Base-by-base conservation (phyloP, 2,797 vertebrate species). In the Champsocephalus gunnari region DNA sequence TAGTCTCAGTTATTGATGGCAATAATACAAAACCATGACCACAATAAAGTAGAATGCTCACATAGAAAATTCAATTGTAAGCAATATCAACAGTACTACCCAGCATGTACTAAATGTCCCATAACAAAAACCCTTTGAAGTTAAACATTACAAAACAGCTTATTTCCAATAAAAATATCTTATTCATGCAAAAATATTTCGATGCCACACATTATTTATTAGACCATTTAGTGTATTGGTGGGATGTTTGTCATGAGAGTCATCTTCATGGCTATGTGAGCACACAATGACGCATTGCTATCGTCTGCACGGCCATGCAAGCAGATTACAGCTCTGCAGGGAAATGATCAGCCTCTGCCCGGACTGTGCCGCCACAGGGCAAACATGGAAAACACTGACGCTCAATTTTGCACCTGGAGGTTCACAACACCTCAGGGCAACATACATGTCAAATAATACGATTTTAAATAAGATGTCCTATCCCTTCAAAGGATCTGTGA, bases 251-350 rank as follows among this genome's bases (percentile, higher is more conserved):
- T 49, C 66, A 21, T 63, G 61, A 61, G 12, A 38, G 12, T 74
- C 53, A 56, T 64, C 67, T 66, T 54, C 71, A 69, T 38, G 69
- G 43, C 57, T 60, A 21, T 32, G 58, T 3, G 2, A 73, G 64
- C 64, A 45, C 76, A 77, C 17, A 38, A 66, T 75, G 81, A 80
- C 51, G 38, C 79, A 86, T 68, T 81, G 80, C 85, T 84, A 75
- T 89, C 63, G 41, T 21, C 75, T 60, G 21, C 44, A 38, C 55
- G 73, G 63, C 79, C 66, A 63, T 72, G 73, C 64, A 62, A 66
- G 78, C 56, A 79, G 83, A 87, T 87, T 77, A 86, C 24, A 75
- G 66, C 6, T 75, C 80, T 85, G 84, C 83, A 62, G 78, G 83
- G 69, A 83, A 65, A 76, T 13, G 54, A 79, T 85, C 80, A 83